Evolutionary conservation across 2,797 vertebrate genomes (phyloP).

Genomic region (Betta splendens): DNA sequence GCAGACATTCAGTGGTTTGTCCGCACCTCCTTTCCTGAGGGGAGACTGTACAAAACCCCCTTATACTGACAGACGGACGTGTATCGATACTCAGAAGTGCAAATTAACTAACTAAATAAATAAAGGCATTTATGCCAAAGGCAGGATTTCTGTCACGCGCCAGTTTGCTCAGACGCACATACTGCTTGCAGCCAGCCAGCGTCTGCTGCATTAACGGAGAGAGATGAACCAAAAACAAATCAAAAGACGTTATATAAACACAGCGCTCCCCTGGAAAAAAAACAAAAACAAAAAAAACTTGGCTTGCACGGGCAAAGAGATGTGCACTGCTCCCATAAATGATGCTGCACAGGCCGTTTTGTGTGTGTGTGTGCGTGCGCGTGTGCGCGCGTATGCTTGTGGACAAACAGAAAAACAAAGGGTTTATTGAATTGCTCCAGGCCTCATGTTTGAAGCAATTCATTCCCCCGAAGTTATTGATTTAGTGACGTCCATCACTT

Average conservation of each 20-base stretch:
- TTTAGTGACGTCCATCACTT: constrained; percentile 28
- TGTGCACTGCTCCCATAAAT: constrained; percentile 22
- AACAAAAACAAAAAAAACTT: background rate
- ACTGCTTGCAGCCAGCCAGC: constrained; percentile 21
- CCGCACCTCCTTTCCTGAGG: constrained; percentile 62
- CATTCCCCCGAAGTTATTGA: constrained; percentile 39
- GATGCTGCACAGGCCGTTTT: constrained; percentile 11
- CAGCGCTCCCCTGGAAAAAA: constrained; percentile 21
- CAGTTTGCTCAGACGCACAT: constrained; percentile 3
- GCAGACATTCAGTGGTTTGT: constrained; percentile 72
- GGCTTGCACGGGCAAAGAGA: constrained; percentile 13
- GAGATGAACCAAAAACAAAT: constrained; percentile 37
- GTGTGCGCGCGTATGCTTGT: constrained; percentile 20
- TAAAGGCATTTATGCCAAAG: constrained; percentile 41
- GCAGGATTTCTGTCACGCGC: background rate
- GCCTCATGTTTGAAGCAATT: constrained; percentile 38
- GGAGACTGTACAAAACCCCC: constrained; percentile 55
- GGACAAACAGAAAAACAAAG: constrained; percentile 5
- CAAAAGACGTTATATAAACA: constrained; percentile 59
- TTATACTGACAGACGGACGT: constrained; percentile 33
- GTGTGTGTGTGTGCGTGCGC: no score
- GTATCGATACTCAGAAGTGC: constrained; percentile 21
- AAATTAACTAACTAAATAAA: constrained; percentile 50
- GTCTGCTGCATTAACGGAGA: constrained; percentile 16
- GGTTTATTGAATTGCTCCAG: constrained; percentile 25